Evolutionary conservation across 2,797 vertebrate genomes (phyloP).

Genomic region (Acanthis flammea): DNA sequence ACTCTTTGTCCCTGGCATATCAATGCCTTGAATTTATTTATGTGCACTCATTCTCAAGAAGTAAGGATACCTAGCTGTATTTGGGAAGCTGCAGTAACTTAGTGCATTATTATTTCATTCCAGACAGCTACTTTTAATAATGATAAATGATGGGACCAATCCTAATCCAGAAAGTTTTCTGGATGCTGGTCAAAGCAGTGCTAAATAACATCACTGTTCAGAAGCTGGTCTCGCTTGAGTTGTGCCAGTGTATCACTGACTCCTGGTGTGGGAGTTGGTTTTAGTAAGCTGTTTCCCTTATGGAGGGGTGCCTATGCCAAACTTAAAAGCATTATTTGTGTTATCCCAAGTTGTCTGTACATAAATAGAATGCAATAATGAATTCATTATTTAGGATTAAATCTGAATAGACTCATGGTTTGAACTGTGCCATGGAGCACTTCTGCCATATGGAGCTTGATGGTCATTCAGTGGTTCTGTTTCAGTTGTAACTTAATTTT

Average conservation of each 20-base stretch:
- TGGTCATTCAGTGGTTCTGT: neutral
- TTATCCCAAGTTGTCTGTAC: neutral
- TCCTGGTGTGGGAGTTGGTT: neutral
- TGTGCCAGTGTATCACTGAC: neutral
- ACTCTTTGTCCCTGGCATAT: neutral
- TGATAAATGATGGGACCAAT: neutral
- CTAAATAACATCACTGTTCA: neutral
- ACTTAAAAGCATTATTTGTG: neutral
- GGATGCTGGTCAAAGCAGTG: neutral
- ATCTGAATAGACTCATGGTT: neutral
- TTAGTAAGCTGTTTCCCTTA: neutral
- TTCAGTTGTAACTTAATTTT: slow-evolving; percentile 6
- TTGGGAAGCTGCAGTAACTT: neutral
- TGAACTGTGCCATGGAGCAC: neutral
- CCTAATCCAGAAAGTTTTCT: neutral
- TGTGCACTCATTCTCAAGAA: neutral
- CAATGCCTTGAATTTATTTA: neutral
- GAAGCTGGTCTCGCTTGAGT: neutral
- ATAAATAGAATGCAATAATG: neutral
- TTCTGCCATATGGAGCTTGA: neutral
- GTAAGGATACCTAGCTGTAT: neutral
- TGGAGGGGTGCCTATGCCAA: neutral
- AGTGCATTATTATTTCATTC: neutral
- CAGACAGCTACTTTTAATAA: neutral
- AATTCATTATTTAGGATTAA: neutral